A percentile compares a stretch with the other conserved stretches of the same genome.
Conservation (phyloP, 2,113 vertebrate species). For the Ranitomeya imitator region DNA sequence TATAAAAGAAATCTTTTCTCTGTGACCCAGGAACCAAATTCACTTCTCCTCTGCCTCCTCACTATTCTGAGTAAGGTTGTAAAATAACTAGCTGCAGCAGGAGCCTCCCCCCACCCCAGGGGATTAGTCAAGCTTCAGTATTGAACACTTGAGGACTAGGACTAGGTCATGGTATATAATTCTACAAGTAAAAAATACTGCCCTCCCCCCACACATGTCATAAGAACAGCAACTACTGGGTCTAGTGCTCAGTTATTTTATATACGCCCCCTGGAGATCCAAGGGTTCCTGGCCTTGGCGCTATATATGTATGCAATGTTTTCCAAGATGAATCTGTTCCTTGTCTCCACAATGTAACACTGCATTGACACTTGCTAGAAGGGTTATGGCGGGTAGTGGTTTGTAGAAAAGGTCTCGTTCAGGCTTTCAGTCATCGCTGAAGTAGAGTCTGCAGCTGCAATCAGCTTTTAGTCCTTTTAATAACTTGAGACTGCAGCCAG, state of each 20-base stretch:
- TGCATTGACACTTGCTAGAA: neutral
- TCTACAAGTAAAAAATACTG: too few species aligned
- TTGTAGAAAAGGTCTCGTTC: neutral
- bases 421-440: neutral
- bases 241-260: neutral
- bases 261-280: neutral
- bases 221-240: neutral
- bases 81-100: too few species aligned
- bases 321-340: conserved; percentile 1
- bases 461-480: neutral
- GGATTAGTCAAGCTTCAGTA: too few species aligned
- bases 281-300: neutral
- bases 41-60: too few species aligned
- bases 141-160: too few species aligned
- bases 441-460: neutral
- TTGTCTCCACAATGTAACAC: neutral
- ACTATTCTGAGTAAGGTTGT: too few species aligned
- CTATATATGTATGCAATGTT: neutral
- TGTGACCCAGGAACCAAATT: too few species aligned
- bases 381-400: neutral
- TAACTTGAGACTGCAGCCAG: neutral
- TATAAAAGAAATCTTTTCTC: too few species aligned
- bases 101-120: too few species aligned
- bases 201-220: neutral
- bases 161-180: too few species aligned